Conservation (phyloP, 2,888 invertebrate species). For the Cistogaster globosa region DNA sequence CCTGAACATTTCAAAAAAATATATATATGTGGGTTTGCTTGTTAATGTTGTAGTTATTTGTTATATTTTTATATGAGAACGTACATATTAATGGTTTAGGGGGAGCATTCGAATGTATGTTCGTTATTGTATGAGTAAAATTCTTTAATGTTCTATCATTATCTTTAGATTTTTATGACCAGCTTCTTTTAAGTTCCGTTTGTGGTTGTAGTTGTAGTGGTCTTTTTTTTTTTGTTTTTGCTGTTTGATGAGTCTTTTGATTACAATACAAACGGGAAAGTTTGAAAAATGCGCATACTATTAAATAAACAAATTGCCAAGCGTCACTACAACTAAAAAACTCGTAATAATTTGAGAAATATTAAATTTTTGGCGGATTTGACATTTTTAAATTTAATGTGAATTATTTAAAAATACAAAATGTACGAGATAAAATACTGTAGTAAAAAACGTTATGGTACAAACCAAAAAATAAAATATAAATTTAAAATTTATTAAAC, state of each 20-base stretch:
- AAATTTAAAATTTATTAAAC: conserved; percentile 9
- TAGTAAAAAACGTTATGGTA: conserved; percentile 9
- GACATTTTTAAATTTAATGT: no score
- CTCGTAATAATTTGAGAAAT: no score
- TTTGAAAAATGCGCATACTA: conserved; percentile 1
- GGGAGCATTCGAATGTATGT: neutral
- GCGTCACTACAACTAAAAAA: conserved; percentile 28
- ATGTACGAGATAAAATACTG: no score
- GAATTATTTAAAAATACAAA: no score
- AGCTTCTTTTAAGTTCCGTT: neutral
- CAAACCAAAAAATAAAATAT: neutral
- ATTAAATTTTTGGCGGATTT: no score
- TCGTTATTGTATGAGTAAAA: conserved; percentile 39
- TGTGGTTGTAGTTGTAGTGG: conserved; percentile 16
- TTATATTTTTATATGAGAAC: conserved; percentile 17
- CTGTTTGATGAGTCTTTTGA: conserved; percentile 27
- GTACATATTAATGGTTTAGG: neutral
- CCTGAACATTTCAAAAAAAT: neutral
- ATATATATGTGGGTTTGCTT: neutral
- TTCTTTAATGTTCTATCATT: conserved; percentile 67
- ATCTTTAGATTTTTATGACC: conserved; percentile 59
- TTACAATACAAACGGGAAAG: conserved; percentile 17
- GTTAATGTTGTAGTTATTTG: conserved; percentile 23
- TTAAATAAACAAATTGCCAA: conserved; percentile 51
- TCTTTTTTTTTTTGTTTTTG: conserved; percentile 29